A percentile compares a stretch with the other conserved stretches of the same genome.
These are phyloP conservation scores for Serilophus lunatus DNA, from an alignment of 2,113 vertebrate genomes.

Conservation along the genomic window DNA sequence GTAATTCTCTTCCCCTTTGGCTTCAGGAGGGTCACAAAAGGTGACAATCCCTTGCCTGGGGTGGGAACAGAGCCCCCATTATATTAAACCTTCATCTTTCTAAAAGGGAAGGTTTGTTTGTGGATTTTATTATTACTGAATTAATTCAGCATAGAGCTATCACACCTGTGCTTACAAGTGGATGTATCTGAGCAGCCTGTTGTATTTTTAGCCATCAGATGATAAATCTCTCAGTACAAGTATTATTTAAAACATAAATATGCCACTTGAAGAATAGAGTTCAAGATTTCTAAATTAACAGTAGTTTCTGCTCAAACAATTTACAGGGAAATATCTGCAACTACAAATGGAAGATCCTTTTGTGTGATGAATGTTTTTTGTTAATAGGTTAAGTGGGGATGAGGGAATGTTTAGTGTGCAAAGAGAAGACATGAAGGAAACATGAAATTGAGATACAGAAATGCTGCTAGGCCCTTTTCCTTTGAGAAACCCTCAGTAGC, in stretches of 20 bases:
- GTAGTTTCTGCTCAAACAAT: not conserved
- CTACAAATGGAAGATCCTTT: not conserved
- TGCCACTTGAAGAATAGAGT: not conserved
- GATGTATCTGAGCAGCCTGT: not conserved
- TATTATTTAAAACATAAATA: not conserved
- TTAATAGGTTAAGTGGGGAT: not conserved
- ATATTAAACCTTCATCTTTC: not conserved
- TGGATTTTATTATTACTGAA: not conserved
- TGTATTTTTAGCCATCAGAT: not conserved
- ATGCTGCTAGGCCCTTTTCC: not conserved
- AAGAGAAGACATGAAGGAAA: not conserved
- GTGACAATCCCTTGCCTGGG: not conserved
- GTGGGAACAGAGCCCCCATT: not conserved
- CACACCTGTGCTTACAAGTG: not conserved
- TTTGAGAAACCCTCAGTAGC: not conserved
- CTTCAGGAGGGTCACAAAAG: not conserved
- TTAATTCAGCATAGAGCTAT: not conserved
- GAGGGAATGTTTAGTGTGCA: fast-evolving
- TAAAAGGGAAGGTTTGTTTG: not conserved
- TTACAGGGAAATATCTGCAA: not conserved
- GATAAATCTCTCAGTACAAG: not conserved
- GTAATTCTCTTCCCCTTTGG: not conserved
- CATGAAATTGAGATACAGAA: not conserved
- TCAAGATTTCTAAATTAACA: not conserved
- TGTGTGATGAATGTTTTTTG: not conserved